These are phyloP conservation scores for Ceyx melanurus DNA, from an alignment of 2,113 vertebrate genomes.

Conservation along the genomic window DNA sequence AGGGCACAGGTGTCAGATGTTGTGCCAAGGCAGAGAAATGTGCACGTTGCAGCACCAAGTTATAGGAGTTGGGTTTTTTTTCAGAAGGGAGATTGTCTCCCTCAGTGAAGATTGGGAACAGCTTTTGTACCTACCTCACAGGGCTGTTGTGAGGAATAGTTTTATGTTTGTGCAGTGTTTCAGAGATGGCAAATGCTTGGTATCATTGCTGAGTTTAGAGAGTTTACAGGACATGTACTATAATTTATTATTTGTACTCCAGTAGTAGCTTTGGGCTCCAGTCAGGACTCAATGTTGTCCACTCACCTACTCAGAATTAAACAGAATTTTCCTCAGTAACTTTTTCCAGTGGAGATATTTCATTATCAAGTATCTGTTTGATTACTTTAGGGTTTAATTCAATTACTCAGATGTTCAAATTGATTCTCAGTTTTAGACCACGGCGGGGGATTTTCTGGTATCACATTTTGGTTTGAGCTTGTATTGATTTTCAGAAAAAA, in stretches of 20 bases:
- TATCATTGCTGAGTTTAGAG: conserved; percentile 30
- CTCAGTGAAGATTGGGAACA: background rate
- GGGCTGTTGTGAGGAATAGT: conserved; percentile 66
- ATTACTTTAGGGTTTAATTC: background rate
- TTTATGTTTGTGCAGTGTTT: conserved; percentile 45
- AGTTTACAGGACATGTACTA: conserved; percentile 22
- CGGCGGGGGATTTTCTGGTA: conserved; percentile 4
- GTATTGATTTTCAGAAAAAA: conserved; percentile 30
- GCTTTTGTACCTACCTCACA: conserved; percentile 59
- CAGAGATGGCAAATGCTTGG: conserved; percentile 24
- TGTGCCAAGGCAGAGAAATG: background rate
- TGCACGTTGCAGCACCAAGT: background rate
- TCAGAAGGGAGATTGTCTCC: background rate
- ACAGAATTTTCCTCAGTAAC: background rate
- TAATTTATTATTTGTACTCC: conserved; percentile 61
- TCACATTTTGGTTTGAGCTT: conserved; percentile 32
- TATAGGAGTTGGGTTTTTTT: background rate
- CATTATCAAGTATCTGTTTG: background rate
- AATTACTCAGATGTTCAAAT: conserved; percentile 17
- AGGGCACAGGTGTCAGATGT: background rate
- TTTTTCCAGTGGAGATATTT: background rate
- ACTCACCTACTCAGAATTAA: background rate
- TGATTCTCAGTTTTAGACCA: conserved; percentile 1
- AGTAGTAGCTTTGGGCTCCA: conserved; percentile 7
- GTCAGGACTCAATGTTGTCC: conserved; percentile 34